Conservation (phyloP, 2,888 invertebrate genomes). For the Xanthorhoe designata region DNA sequence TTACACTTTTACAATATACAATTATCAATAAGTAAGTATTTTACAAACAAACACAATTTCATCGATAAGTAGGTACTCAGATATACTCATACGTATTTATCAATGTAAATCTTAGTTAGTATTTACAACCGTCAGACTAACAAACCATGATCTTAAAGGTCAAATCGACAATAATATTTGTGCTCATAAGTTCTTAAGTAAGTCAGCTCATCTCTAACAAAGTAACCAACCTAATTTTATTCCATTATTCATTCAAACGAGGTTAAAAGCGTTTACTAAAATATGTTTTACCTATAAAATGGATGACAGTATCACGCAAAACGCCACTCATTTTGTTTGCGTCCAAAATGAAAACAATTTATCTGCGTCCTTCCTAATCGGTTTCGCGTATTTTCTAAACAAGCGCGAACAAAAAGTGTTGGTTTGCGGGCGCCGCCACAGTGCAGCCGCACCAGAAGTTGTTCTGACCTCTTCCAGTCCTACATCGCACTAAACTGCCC, state of each 20-base stretch:
- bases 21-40: too few relatives aligned
- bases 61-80: too few relatives aligned
- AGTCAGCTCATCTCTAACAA: not conserved
- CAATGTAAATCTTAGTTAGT: too few relatives aligned
- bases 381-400: slow-evolving; percentile 14
- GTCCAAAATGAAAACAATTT: slow-evolving; percentile 10
- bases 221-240: not conserved
- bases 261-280: not conserved
- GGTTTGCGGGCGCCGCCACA: slow-evolving; percentile 1
- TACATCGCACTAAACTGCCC: not conserved
- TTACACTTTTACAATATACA: too few relatives aligned
- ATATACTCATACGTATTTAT: too few relatives aligned
- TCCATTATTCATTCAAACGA: not conserved
- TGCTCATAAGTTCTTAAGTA: not conserved
- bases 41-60: too few relatives aligned
- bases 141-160: too few relatives aligned
- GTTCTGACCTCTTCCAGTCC: not conserved
- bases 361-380: slow-evolving; percentile 14
- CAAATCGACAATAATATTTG: too few relatives aligned
- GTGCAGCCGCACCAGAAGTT: not conserved
- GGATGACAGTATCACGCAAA: not conserved
- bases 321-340: not conserved
- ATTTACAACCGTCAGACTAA: too few relatives aligned
- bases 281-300: not conserved
- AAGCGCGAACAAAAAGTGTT: slow-evolving; percentile 8